Evolutionary conservation across 1,140 invertebrate species (phyloP).

Genomic region (Acromyrmex heyeri): DNA sequence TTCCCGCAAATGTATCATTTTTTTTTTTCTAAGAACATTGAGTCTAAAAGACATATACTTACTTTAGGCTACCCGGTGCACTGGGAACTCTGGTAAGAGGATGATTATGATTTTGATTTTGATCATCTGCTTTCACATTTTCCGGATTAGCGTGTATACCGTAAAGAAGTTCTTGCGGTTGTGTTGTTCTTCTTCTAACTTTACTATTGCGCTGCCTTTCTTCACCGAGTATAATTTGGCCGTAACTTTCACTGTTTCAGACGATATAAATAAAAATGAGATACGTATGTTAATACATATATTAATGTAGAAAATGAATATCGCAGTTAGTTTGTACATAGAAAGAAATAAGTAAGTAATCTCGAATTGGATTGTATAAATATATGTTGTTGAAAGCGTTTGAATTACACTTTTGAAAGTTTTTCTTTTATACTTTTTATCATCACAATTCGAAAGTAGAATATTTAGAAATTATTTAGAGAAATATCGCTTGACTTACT

Average conservation of each 20-base stretch:
- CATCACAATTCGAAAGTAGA: constrained; percentile 23
- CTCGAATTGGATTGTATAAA: neutral
- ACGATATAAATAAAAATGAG: constrained; percentile 25
- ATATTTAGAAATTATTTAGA: constrained; percentile 14
- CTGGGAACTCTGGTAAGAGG: constrained; percentile 90
- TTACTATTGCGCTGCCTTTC: constrained; percentile 86
- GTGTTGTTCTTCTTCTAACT: constrained; percentile 89
- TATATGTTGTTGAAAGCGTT: neutral
- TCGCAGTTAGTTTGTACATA: neutral
- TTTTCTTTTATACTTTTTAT: neutral
- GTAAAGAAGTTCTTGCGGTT: constrained; percentile 90
- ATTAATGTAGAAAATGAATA: neutral
- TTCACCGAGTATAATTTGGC: constrained; percentile 79
- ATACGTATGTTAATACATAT: neutral
- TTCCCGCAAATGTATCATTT: too few species aligned
- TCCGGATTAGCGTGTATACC: constrained; percentile 82
- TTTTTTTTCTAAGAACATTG: too few species aligned
- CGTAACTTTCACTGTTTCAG: constrained; percentile 82
- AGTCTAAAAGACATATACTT: constrained; percentile 71
- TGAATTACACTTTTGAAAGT: neutral
- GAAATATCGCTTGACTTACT: constrained; percentile 76
- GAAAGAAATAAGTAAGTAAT: neutral
- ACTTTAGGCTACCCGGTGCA: constrained; percentile 90
- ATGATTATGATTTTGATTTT: constrained; percentile 85
- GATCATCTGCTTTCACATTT: constrained; percentile 81